Base-by-base conservation (phyloP, 2,797 vertebrate genomes). In the Phoxinus dragarum region DNA sequence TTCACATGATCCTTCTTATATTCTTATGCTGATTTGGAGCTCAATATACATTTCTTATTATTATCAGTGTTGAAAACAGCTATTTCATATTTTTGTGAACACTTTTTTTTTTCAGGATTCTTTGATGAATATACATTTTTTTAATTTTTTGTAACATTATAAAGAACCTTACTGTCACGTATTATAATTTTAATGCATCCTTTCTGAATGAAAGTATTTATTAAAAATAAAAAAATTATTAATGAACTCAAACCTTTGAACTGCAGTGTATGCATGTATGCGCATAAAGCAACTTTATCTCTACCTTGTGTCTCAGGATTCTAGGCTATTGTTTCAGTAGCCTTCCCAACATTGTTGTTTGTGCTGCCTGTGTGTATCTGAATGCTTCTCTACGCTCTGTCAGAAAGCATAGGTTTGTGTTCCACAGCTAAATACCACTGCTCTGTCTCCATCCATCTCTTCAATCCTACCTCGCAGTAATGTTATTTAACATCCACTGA, bases 341-440 rank as follows among this genome's bases (percentile, higher is more conserved):
- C 77, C 59, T 78, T 78, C 38, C 36, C 52, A 66, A 14, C 11
- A 21, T 56, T 23, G 19, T 36, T 81, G 56, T 79, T 54, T 75
- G 7, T 19, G 66, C 42, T 61, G 47, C 72, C 52, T 86, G 27
- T 82, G 49, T 81, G 47, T 34, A 68, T 44, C 47, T 88, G 12
- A 47, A 44, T 79, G 54, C 27, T 21, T 68, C 42, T 68, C 75
- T 86, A 81, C 69, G 86, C 88, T 77, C 89, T 89, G 44, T 85
- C 87, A 89, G 84, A 40, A 85, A 86, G 90, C 84, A 84, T 89
- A 80, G 82, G 84, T 83, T 86, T 87, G 82, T 27, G 44, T 1
- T 76, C 86, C 90, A 90, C 91, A 91, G 91, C 90, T 89, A 86
- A 89, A 86, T 67, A 54, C 59, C 61, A 79, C 80, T 80, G 34